Percentiles rank a stretch among this genome's conserved stretches.
Evolutionary conservation across 2,113 vertebrate genomes (phyloP).

Genomic region (Albula goreensis): DNA sequence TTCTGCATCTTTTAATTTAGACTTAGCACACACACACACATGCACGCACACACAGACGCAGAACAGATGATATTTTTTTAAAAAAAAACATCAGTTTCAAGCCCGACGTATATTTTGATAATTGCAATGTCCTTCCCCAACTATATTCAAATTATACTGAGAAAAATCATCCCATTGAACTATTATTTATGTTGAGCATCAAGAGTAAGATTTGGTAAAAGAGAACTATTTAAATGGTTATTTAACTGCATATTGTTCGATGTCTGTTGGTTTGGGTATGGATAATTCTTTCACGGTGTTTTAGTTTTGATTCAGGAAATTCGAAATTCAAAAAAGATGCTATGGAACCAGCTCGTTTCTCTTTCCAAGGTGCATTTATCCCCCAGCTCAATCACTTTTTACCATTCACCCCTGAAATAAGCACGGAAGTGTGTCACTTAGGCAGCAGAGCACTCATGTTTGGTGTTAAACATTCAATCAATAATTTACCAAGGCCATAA

Average conservation of each 20-base stretch:
- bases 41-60: too few relatives aligned
- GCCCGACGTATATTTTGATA: not conserved
- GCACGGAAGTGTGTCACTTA: not conserved
- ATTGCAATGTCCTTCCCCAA: not conserved
- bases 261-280: too few relatives aligned
- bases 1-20: constrained; percentile 1
- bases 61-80: too few relatives aligned
- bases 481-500: constrained; percentile 31
- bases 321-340: not conserved
- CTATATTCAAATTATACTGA: not conserved
- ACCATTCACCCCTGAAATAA: constrained; percentile 10
- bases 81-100: not conserved
- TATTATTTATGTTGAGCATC: not conserved
- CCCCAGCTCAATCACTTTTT: not conserved
- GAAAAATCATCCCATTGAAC: not conserved
- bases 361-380: not conserved
- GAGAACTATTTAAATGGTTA: too few relatives aligned
- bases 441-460: constrained; percentile 13
- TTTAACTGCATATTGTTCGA: too few relatives aligned
- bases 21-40: not conserved
- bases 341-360: not conserved
- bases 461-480: constrained; percentile 26
- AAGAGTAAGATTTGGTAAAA: too few relatives aligned
- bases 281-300: too few relatives aligned
- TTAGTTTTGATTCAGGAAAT: too few relatives aligned